phyloP scores from a whole-genome alignment of 2,113 vertebrate species.

The Fregetta grallaria region DNA sequence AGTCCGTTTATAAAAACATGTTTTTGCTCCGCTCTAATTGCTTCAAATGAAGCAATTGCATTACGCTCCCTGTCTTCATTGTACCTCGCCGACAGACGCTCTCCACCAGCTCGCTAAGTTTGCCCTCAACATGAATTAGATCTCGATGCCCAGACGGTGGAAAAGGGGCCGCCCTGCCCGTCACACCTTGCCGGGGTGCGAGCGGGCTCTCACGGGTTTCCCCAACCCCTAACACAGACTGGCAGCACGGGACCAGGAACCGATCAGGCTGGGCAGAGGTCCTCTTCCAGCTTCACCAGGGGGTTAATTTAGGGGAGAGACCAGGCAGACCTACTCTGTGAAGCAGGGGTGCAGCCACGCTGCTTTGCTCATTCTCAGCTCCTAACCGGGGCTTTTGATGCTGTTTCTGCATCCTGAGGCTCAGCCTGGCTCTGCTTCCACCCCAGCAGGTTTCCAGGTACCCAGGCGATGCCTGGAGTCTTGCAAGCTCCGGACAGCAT shows the following conservation, averaged over 20 bases:
- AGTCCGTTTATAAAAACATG: not conserved
- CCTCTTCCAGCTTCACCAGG: not conserved
- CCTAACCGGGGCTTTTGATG: not conserved
- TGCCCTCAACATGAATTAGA: not conserved
- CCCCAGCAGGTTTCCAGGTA: not conserved
- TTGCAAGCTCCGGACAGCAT: not conserved
- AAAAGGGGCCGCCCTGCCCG: not conserved
- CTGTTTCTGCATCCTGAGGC: not conserved
- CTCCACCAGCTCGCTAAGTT: not conserved
- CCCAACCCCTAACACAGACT: not conserved
- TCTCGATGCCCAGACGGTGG: not conserved
- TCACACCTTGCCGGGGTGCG: not conserved
- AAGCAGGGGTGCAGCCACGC: not conserved
- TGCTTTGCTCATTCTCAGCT: not conserved
- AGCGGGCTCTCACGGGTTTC: not conserved
- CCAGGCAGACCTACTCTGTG: not conserved
- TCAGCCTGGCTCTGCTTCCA: not conserved
- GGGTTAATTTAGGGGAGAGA: not conserved
- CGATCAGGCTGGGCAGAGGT: fast-evolving
- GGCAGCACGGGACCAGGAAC: not conserved
- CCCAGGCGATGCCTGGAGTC: not conserved
- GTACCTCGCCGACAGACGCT: not conserved
- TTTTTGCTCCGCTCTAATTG: not conserved
- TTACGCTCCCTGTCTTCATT: not conserved
- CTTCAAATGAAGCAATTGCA: not conserved